Evolutionary conservation across 2,797 vertebrate genomes (phyloP), one percentile per base, ranked within the genome.

Genomic region (Lycodopsis pacificus): DNA sequence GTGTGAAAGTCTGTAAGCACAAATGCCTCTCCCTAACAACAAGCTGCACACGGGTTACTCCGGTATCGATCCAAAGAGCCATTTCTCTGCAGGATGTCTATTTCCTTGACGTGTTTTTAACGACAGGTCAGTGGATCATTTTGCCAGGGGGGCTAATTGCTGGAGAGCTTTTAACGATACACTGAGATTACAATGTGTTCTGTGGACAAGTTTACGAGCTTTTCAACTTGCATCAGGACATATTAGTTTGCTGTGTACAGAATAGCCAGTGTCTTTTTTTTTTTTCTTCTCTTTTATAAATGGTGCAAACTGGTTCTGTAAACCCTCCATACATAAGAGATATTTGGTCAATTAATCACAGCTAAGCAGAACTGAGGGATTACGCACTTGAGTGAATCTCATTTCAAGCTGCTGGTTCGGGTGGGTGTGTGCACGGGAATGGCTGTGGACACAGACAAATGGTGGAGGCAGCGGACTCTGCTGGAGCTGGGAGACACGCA

Each of bases 311-410:
- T 38, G 66, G 72, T 83, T 86, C 68, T 73, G 79, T 64, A 71
- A 80, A 90, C 82, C 64, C 69, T 85, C 76, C 85, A 84, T 73
- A 84, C 79, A 83, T 69, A 78, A 83, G 71, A 86, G 80, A 85
- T 84, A 87, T 91, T 93, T 88, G 85, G 87, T 89, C 92, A 95
- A 92, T 94, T 94, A 93, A 95, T 95, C 93, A 93, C 89, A 89
- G 82, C 87, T 85, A 89, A 92, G 89, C 91, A 92, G 91, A 92
- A 93, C 80, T 86, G 86, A 93, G 88, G 92, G 88, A 95, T 94
- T 94, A 94, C 71, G 88, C 91, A 93, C 92, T 92, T 88, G 88
- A 93, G 86, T 91, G 91, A 93, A 94, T 92, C 92, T 92, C 91
- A 94, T 95, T 95, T 95, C 88, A 93, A 94, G 92, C 93, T 91